phyloP scores from a whole-genome alignment of 1,140 invertebrate species.

The Sycobia sp. region DNA sequence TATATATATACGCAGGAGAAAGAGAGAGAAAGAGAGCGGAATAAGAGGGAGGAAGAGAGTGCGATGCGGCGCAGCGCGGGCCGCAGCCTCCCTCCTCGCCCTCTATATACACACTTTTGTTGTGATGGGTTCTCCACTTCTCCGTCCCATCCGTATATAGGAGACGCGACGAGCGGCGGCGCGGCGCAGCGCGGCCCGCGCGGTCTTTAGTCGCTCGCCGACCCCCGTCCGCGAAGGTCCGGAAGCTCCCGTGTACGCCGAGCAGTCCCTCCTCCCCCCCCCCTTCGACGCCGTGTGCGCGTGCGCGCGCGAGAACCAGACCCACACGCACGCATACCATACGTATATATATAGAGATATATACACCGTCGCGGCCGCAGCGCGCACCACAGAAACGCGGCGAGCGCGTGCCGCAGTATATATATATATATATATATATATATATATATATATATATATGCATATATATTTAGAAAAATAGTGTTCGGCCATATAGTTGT shows the following conservation, averaged over 20 bases:
- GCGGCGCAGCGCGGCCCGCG: slow-evolving; percentile 23
- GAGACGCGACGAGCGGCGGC: slow-evolving; percentile 25
- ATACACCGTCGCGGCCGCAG: neutral
- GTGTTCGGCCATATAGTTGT: too few species aligned
- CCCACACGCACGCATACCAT: neutral
- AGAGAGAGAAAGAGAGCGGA: neutral
- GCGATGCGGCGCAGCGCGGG: too few species aligned
- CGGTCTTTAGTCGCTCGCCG: slow-evolving; percentile 56
- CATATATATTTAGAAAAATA: too few species aligned
- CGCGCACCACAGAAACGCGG: neutral
- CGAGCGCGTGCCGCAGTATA: too few species aligned
- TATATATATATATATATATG: too few species aligned
- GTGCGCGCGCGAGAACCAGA: neutral
- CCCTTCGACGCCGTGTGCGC: neutral
- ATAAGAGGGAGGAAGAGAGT: slow-evolving; percentile 26
- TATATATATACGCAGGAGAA: neutral
- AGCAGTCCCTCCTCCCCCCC: too few species aligned
- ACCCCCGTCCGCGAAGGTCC: slow-evolving; percentile 56
- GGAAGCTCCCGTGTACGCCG: slow-evolving; percentile 29
- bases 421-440: too few species aligned
- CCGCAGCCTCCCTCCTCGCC: too few species aligned
- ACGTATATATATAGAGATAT: neutral
- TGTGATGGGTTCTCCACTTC: too few species aligned
- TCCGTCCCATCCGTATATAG: slow-evolving; percentile 11
- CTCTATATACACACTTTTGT: too few species aligned